A percentile compares a stretch with the other conserved stretches of the same genome.
phyloP scores from a whole-genome alignment of 2,888 invertebrate genomes.

The Auanema sp. region DNA sequence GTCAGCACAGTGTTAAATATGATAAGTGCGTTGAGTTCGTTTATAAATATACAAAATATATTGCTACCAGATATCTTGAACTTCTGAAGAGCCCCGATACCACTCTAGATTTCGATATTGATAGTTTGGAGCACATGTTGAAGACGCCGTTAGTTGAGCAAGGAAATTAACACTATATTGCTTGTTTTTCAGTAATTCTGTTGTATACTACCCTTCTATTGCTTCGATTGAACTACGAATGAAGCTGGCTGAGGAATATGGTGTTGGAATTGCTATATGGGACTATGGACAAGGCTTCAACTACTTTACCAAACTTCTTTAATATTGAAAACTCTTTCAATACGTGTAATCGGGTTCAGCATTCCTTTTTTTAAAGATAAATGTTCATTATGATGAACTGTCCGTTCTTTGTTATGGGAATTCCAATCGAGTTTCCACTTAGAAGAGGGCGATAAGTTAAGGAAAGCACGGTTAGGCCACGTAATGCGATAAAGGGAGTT shows the following conservation, averaged over 20 bases:
- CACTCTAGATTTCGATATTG: conserved; percentile 42
- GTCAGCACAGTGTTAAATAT: conserved; percentile 32
- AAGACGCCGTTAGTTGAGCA: conserved; percentile 25
- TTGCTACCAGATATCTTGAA: conserved; percentile 43
- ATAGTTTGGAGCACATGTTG: conserved; percentile 46
- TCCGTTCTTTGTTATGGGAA: too few relatives aligned
- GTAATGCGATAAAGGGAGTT: too few relatives aligned
- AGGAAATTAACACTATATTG: not conserved
- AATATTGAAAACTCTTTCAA: not conserved
- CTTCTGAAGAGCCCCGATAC: conserved; percentile 28
- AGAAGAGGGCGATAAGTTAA: too few relatives aligned
- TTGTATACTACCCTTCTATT: conserved; percentile 50
- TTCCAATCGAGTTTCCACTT: too few relatives aligned
- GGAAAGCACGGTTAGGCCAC: too few relatives aligned
- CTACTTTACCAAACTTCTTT: conserved; percentile 38
- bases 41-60: not conserved
- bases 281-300: conserved; percentile 60
- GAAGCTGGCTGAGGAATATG: conserved; percentile 43
- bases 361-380: too few relatives aligned
- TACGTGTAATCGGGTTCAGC: not conserved
- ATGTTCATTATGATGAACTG: too few relatives aligned
- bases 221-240: conserved; percentile 50
- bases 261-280: conserved; percentile 58
- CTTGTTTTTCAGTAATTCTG: not conserved
- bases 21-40: conserved; percentile 17